These are phyloP conservation scores for Channa argus DNA, from an alignment of 2,113 vertebrate species.

Conservation along the genomic window DNA sequence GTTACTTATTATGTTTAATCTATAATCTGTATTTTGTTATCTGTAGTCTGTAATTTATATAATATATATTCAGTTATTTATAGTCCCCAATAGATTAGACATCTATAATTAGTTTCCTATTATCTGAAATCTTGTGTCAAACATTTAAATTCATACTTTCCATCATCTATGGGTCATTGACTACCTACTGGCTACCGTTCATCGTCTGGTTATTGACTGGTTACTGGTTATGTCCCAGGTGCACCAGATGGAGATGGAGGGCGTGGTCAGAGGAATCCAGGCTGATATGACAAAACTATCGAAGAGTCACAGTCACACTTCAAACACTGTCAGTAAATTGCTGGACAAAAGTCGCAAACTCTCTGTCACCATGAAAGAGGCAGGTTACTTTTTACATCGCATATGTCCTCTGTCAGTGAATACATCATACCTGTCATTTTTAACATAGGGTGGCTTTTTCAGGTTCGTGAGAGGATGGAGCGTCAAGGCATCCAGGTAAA, in stretches of 20 bases:
- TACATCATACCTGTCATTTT: background rate
- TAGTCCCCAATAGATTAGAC: no score
- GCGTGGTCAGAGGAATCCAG: slow-evolving; percentile 92
- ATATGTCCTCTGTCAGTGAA: background rate
- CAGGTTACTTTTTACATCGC: slow-evolving; percentile 56
- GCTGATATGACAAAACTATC: slow-evolving; percentile 91
- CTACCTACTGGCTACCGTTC: slow-evolving; percentile 62
- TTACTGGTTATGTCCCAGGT: slow-evolving; percentile 53
- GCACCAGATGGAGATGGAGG: slow-evolving; percentile 91
- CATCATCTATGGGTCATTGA: background rate
- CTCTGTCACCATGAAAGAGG: slow-evolving; percentile 92
- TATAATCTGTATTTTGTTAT: no score
- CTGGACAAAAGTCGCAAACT: slow-evolving; percentile 96
- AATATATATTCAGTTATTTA: no score
- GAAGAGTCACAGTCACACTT: slow-evolving; percentile 91
- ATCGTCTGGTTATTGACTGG: background rate
- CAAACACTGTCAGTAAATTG: slow-evolving; percentile 93
- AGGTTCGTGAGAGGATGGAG: slow-evolving; percentile 90
- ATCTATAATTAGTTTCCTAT: no score
- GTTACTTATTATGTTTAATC: no score
- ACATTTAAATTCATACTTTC: no score
- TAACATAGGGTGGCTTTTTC: background rate
- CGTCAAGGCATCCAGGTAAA: slow-evolving; percentile 90
- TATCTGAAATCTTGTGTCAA: no score
- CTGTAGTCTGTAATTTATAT: no score